A percentile compares a stretch with the other conserved stretches of the same genome.
Evolutionary conservation across 92 coral and sea anemone species (phyloP).

Genomic region (Epizoanthus fatuus): DNA sequence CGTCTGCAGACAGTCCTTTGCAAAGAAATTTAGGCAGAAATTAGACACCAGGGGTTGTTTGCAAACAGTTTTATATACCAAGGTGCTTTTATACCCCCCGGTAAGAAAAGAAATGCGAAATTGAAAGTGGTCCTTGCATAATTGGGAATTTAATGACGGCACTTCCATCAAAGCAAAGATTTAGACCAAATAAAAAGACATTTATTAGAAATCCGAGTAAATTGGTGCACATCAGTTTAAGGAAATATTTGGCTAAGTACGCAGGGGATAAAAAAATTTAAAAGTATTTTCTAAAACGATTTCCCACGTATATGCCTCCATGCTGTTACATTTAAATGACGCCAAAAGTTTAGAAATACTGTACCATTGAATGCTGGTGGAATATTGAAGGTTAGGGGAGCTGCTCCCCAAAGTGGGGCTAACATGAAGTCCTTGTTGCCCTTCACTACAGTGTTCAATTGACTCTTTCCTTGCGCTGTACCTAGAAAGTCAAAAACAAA

Average conservation of each 20-base stretch:
- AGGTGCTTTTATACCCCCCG: too few species aligned
- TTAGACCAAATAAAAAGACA: too few species aligned
- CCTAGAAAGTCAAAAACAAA: not conserved
- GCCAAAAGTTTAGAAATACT: not conserved
- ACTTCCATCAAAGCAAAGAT: too few species aligned
- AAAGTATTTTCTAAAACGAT: too few species aligned
- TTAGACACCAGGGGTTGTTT: not conserved
- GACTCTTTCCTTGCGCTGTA: conserved; percentile 51
- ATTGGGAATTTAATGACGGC: too few species aligned
- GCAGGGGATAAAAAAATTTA: too few species aligned
- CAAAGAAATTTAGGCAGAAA: not conserved
- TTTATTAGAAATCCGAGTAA: too few species aligned
- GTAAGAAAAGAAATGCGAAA: too few species aligned
- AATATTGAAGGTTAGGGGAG: conserved; percentile 12
- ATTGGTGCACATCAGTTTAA: too few species aligned
- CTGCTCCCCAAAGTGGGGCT: conserved; percentile 28
- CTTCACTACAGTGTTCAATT: conserved; percentile 22
- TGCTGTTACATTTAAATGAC: not conserved
- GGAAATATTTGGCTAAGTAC: too few species aligned
- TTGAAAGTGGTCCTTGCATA: too few species aligned
- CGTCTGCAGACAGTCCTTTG: conserved; percentile 20
- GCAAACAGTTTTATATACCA: not conserved
- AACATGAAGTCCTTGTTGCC: conserved; percentile 31
- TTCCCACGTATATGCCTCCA: too few species aligned
- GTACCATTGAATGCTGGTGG: conserved; percentile 16